phyloP scores from a whole-genome alignment of 1,140 invertebrate species.

The Cotesia typhae region DNA sequence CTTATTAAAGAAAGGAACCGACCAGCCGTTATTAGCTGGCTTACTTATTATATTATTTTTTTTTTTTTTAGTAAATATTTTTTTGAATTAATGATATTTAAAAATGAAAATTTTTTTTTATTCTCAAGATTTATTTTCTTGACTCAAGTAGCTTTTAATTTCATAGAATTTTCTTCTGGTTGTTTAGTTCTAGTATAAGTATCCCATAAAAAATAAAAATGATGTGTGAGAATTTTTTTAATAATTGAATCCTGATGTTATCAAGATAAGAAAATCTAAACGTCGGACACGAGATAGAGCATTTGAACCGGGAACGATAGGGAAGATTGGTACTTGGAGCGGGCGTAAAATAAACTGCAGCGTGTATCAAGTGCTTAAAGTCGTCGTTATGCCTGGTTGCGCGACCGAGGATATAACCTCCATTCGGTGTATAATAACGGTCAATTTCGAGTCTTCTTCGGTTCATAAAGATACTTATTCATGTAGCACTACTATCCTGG shows the following conservation, averaged over 20 bases:
- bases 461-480: neutral
- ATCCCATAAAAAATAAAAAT: too few species aligned
- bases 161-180: too few species aligned
- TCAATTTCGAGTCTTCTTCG: slow-evolving; percentile 2
- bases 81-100: too few species aligned
- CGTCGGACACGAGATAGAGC: too few species aligned
- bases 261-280: too few species aligned
- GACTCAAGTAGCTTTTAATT: too few species aligned
- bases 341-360: slow-evolving; percentile 9
- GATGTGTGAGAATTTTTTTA: too few species aligned
- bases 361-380: slow-evolving; percentile 11
- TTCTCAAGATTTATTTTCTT: too few species aligned
- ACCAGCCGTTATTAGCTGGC: neutral
- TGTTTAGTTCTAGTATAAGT: too few species aligned
- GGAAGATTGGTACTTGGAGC: neutral
- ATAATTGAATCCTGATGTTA: too few species aligned
- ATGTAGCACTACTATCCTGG: neutral
- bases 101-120: too few species aligned
- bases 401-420: neutral
- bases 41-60: neutral
- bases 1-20: slow-evolving; percentile 6
- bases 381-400: slow-evolving; percentile 10
- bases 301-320: neutral
- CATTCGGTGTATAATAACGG: slow-evolving; percentile 4
- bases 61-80: too few species aligned